Evolutionary conservation across 2,113 vertebrate genomes (phyloP).

Genomic region (Mixornis gularis): DNA sequence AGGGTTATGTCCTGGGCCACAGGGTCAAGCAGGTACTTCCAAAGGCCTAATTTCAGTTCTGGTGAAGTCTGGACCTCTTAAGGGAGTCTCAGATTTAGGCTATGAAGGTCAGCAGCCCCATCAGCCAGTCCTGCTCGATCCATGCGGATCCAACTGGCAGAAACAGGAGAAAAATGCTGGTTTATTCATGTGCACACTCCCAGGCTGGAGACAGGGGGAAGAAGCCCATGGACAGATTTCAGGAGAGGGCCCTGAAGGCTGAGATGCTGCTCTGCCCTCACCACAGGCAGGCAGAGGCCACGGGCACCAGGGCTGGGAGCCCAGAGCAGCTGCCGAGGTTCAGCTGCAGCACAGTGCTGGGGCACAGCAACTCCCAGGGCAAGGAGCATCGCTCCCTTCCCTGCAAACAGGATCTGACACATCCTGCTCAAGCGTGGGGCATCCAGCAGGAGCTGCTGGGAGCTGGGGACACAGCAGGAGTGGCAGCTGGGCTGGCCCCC

Average conservation of each 20-base stretch:
- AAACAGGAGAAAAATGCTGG: background rate
- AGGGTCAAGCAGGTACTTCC: background rate
- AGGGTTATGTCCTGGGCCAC: background rate
- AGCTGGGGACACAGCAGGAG: background rate
- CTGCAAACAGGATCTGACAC: background rate
- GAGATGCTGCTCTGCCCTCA: background rate
- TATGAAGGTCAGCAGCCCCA: background rate
- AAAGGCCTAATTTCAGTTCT: background rate
- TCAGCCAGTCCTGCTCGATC: background rate
- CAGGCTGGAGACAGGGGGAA: background rate
- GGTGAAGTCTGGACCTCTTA: background rate
- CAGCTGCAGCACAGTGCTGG: rapidly evolving
- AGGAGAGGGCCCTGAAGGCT: background rate
- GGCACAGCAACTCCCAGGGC: background rate
- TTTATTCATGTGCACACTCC: background rate
- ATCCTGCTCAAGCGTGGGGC: background rate
- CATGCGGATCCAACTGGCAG: rapidly evolving
- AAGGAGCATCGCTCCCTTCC: background rate
- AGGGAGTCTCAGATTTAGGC: background rate
- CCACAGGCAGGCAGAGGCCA: background rate
- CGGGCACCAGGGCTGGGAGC: background rate
- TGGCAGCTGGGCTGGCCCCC: background rate
- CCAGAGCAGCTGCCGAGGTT: background rate
- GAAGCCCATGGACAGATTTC: rapidly evolving
- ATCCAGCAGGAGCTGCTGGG: background rate